Percentiles rank a stretch among this genome's conserved stretches.
phyloP scores from a whole-genome alignment of 2,888 invertebrate genomes.

The Diarsia rubi region DNA sequence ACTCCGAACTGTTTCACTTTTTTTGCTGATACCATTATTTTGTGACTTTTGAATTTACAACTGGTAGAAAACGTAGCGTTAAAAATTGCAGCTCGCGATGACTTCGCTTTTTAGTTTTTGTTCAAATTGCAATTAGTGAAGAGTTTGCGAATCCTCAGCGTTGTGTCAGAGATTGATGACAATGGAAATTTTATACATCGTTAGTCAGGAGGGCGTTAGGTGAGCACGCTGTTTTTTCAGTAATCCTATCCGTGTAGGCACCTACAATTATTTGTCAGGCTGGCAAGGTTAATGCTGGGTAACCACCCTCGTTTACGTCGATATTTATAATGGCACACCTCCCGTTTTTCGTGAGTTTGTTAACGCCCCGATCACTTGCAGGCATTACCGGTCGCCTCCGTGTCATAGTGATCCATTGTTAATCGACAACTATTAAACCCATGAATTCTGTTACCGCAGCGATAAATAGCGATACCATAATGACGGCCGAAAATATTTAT shows the following conservation, averaged over 20 bases:
- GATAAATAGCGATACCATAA: constrained; percentile 78
- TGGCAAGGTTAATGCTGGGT: constrained; percentile 76
- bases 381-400: constrained; percentile 47
- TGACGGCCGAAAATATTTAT: constrained; percentile 76
- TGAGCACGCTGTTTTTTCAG: constrained; percentile 87
- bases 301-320: constrained; percentile 72
- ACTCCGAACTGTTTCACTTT: constrained; percentile 59
- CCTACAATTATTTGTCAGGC: constrained; percentile 80
- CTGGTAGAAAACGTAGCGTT: constrained; percentile 82
- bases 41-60: constrained; percentile 74
- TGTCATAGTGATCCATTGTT: constrained; percentile 73
- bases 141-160: constrained; percentile 89
- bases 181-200: constrained; percentile 91
- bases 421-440: constrained; percentile 79
- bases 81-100: constrained; percentile 88
- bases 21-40: constrained; percentile 68
- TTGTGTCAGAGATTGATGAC: constrained; percentile 91
- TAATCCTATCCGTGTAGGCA: constrained; percentile 84
- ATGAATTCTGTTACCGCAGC: constrained; percentile 81
- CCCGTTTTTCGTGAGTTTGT: constrained; percentile 55
- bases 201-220: constrained; percentile 89
- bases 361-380: constrained; percentile 61
- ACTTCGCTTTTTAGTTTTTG: constrained; percentile 89
- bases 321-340: constrained; percentile 68
- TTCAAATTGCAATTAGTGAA: constrained; percentile 91